Conservation (phyloP, 2,888 invertebrate species). For the Lycia hirtaria region DNA sequence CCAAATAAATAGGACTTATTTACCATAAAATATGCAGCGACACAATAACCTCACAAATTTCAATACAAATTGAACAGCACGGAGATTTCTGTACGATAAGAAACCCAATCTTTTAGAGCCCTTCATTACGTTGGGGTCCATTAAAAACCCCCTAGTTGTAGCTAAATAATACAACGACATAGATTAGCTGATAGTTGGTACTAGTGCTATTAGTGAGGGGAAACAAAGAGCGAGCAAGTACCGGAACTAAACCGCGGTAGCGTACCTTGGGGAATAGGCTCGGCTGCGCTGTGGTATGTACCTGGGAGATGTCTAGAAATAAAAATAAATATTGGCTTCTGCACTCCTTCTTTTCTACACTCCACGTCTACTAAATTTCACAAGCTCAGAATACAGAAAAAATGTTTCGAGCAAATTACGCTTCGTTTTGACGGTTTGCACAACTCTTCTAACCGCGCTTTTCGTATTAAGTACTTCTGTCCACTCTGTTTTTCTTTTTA, state of each 20-base stretch:
- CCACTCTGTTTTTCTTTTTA: no score
- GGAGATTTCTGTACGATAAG: conserved; percentile 74
- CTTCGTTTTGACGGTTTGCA: no score
- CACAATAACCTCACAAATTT: conserved; percentile 30
- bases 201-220: conserved; percentile 70
- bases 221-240: conserved; percentile 73
- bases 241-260: conserved; percentile 79
- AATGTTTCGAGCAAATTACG: no score
- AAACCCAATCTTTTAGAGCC: conserved; percentile 78
- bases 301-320: conserved; percentile 27
- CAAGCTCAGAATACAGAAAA: no score
- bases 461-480: no score
- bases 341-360: no score
- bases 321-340: no score
- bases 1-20: no score
- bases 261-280: conserved; percentile 72
- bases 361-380: no score
- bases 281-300: conserved; percentile 57
- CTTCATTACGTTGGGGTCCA: conserved; percentile 73
- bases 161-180: conserved; percentile 75
- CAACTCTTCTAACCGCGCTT: no score
- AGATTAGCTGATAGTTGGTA: conserved; percentile 31
- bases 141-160: conserved; percentile 78
- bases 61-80: conserved; percentile 48
- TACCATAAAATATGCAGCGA: neutral